A percentile compares a stretch with the other conserved stretches of the same genome.
phyloP scores from a whole-genome alignment of 2,797 vertebrate genomes.

The Alcedo atthis region DNA sequence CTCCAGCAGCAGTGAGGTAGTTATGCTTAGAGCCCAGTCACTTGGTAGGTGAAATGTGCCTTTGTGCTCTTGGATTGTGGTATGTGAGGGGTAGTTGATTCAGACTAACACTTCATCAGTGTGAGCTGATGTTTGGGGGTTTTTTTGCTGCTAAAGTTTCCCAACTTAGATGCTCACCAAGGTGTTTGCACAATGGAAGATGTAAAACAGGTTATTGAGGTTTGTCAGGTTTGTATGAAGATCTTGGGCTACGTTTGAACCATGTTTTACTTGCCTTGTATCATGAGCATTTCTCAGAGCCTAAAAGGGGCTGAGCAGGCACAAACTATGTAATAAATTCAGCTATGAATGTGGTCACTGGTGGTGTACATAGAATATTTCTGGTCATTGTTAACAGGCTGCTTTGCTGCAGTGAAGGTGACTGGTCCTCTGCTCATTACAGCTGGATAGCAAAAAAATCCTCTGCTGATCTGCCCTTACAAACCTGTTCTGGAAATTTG shows the following conservation, averaged over 20 bases:
- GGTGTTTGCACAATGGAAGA: neutral
- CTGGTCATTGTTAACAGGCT: neutral
- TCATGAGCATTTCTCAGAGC: too few species aligned
- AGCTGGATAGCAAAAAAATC: neutral
- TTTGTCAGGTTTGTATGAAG: neutral
- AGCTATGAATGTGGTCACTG: neutral
- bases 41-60: neutral
- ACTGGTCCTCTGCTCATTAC: neutral
- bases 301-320: neutral
- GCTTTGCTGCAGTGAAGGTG: neutral
- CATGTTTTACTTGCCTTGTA: neutral
- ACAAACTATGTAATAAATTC: neutral
- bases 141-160: neutral
- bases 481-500: neutral
- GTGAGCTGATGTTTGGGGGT: neutral
- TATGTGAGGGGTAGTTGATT: neutral
- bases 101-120: neutral
- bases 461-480: neutral
- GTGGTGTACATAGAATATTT: neutral
- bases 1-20: neutral
- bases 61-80: rapidly evolving
- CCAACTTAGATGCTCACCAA: neutral
- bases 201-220: constrained; percentile 8
- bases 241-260: neutral
- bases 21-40: rapidly evolving